These are phyloP conservation scores for Bos taurus DNA, from an alignment of 2,113 vertebrate species.

Conservation along the genomic window ARS-UCD2.0 NC_037331.1:112669501-112670000, in stretches of 20 bases:
- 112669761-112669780: background rate
- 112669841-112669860: background rate
- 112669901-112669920: background rate
- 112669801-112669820: background rate
- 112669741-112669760: background rate
- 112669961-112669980: background rate
- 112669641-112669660: background rate
- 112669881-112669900: background rate
- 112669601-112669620: background rate
- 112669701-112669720: background rate
- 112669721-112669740: background rate
- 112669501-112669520: background rate
- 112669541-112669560: background rate
- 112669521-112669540: background rate
- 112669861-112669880: background rate
- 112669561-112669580: background rate
- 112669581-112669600: background rate
- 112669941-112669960: background rate
- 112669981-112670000: background rate
- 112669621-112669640: background rate
- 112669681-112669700: background rate
- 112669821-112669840: background rate
- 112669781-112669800: background rate
- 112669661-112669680: background rate
- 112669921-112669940: background rate